Base-by-base conservation (phyloP, 2,797 vertebrate species). In the Setipinna tenuifilis region DNA sequence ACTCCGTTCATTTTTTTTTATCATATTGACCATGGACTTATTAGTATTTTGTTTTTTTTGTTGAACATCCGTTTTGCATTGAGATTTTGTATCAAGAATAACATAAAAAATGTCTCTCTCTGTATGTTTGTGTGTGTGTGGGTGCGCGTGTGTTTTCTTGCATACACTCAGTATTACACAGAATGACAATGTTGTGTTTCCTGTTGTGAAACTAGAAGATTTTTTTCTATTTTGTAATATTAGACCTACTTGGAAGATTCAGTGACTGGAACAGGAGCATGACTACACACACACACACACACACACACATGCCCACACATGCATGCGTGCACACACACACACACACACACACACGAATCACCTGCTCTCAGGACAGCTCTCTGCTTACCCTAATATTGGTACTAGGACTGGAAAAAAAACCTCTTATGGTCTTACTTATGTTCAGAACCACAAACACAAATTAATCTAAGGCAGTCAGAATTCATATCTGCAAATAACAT, bases 111-210 rank as follows among this genome's bases (percentile, higher is more conserved):
- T 68, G 23, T 11, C 23, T 68, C 23, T 68, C 7, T 14, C 7
- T 65, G 23, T 14, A 1, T 65, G 10, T 35, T 14, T 17, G 68
- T 41, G 68, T 35, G 31, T 14, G 65, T 14, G 25, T 14, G 25
- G 0, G 65, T 5, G 71, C 87, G 83, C 92, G 85, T 61, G 87
- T 91, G 93, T 93, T 93, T 61, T 19, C 62, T 28, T 68, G 31
- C 25, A 68, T 68, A 9, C 59, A 62, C 59, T 10, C 59, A 23
- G 62, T 31, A 31, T 68, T 31, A 31, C 62, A 31, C 62, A 35
- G 28, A 14, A 35, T 75, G 25, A 75, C 50, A 54, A 54, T 54
- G 50, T 54, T 54, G 1, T 14, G 3, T 54, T 54, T 54, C 9
- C 9, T 54, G 14, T 54, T 54, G 50, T 54, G 50, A 54, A 54